A percentile compares a stretch with the other conserved stretches of the same genome.
These are phyloP conservation scores for Larimichthys crocea DNA, from an alignment of 2,113 vertebrate species.

Conservation along the genomic window DNA sequence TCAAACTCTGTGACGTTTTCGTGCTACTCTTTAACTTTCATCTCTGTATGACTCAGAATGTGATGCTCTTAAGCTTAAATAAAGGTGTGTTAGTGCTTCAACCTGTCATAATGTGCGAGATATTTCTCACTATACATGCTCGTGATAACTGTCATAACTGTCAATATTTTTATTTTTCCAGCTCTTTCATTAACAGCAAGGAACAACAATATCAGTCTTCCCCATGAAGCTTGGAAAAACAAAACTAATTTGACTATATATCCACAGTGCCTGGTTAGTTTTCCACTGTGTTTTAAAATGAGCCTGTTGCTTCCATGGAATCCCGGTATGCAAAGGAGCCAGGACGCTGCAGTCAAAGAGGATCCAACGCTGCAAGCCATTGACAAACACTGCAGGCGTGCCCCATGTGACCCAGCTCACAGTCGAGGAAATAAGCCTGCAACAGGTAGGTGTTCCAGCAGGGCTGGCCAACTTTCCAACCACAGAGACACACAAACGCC, in stretches of 20 bases:
- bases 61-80: not conserved
- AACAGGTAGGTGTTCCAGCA: conserved; percentile 68
- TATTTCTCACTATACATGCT: not conserved
- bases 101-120: not conserved
- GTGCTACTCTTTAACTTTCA: not conserved
- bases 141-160: not conserved
- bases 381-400: conserved; percentile 31
- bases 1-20: too few relatives aligned
- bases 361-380: conserved; percentile 27
- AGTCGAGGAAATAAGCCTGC: conserved; percentile 68
- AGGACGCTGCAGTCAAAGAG: conserved; percentile 49
- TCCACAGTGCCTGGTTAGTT: conserved; percentile 59
- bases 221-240: conserved; percentile 73
- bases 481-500: conserved; percentile 34
- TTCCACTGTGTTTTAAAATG: conserved; percentile 72
- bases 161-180: conserved; percentile 3
- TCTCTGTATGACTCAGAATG: not conserved
- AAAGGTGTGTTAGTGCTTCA: not conserved
- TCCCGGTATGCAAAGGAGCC: conserved; percentile 81
- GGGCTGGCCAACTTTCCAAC: conserved; percentile 65
- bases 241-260: conserved; percentile 80
- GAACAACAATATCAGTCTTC: conserved; percentile 38
- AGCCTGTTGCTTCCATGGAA: conserved; percentile 76
- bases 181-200: conserved; percentile 7
- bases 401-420: conserved; percentile 52